Conservation (phyloP, 2,113 vertebrate species). For the Lophotis ruficrista region DNA sequence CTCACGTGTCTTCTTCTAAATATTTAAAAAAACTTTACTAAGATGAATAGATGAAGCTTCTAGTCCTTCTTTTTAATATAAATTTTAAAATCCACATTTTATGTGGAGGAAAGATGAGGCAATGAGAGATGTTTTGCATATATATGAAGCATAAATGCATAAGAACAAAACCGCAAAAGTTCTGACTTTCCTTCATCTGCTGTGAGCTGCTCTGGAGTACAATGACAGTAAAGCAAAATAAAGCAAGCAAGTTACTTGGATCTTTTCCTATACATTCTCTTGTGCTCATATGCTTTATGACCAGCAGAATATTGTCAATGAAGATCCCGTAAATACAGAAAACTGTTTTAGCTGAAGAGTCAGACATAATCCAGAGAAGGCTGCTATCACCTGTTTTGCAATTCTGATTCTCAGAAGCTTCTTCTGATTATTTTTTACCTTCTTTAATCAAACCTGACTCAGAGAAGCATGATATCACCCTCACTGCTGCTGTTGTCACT, state of each 20-base stretch:
- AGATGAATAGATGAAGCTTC: neutral
- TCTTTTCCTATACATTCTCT: neutral
- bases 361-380: neutral
- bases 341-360: neutral
- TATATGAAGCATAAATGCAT: neutral
- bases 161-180: neutral
- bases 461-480: slow-evolving; percentile 9
- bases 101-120: neutral
- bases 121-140: neutral
- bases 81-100: neutral
- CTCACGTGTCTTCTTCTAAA: neutral
- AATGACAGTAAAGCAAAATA: neutral
- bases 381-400: neutral
- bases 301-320: neutral
- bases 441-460: slow-evolving; percentile 45
- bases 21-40: neutral
- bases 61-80: neutral
- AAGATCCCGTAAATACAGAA: slow-evolving; percentile 3
- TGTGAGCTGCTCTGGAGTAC: neutral
- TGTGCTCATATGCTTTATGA: neutral
- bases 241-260: neutral
- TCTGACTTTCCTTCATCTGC: neutral
- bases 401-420: slow-evolving; percentile 15
- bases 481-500: neutral
- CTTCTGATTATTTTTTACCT: slow-evolving; percentile 17